Evolutionary conservation across 1,140 invertebrate species (phyloP), one percentile per base, ranked within the genome.

Genomic region (Camponotus pennsylvanicus): DNA sequence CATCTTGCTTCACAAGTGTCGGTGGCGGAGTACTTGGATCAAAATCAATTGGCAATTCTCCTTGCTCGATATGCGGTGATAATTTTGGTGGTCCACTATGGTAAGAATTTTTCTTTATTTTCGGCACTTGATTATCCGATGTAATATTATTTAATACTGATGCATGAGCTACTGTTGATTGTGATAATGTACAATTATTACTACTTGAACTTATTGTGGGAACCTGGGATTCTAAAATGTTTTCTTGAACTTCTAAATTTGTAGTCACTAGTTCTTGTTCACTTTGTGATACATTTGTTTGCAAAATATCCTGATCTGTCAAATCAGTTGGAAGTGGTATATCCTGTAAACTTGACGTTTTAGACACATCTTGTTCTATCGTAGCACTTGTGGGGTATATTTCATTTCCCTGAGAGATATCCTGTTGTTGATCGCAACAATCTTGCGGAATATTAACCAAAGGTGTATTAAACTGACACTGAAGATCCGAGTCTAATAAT

Each of bases 1-100:
- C 78, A 27, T 89, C 85, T 57, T 89, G 61, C 27, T 84, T 76
- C 11, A 63, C 2, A 37, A 83, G 37, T 37, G 49, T 75, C 27
- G 85, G 86, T 32, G 86, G 86, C 9, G 75, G 79, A 15, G 86
- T 69, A 8, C 34, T 42, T 13, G 79, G 61, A 61, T 80, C 77
- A 76, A 88, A 83, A 77, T 49, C 67, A 59, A 76, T 6, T 49
- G 82, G 79, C 11, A 82, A 70, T n/a, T 70, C 15, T 52, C 15
- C 27, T 18, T 34, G 61, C 13, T 85, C 83, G 8, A 5, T 64
- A 42, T 77, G 77, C 3, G 76, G 79, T 5, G 84, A 61, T 52
- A 90, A 42, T 59, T 15, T 85, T 32, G 86, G 88, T 45, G 88
- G 32, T 49, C 57, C 79, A 11, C 27, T 69, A 15, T 42, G 63